These are phyloP conservation scores for Chondrosia reniformis DNA, from an alignment of 37 sponge, comb jelly and placozoan genomes.

Conservation along the genomic window DNA sequence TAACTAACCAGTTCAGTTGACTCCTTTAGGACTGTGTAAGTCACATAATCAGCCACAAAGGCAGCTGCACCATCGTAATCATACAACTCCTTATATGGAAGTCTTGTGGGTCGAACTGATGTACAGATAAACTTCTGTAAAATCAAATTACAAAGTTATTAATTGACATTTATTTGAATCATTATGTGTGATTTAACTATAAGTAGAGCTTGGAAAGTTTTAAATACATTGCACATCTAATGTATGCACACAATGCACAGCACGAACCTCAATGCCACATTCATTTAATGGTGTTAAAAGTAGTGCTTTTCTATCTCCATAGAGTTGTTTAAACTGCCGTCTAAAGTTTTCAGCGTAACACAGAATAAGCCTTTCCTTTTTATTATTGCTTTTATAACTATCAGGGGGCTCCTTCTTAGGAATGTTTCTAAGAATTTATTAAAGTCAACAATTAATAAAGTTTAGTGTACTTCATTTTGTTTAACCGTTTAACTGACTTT, in stretches of 20 bases:
- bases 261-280: conserved; percentile 61
- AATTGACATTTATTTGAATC: neutral
- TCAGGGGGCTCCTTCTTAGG: conserved; percentile 30
- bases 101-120: conserved; percentile 83
- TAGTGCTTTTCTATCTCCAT: conserved; percentile 91
- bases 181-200: too few relatives aligned
- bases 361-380: conserved; percentile 74
- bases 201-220: too few relatives aligned
- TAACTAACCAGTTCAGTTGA: conserved; percentile 72
- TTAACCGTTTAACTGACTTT: neutral
- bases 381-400: conserved; percentile 68
- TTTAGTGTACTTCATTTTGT: neutral
- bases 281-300: conserved; percentile 87
- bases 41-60: conserved; percentile 96
- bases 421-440: neutral
- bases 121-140: conserved; percentile 89
- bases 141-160: neutral
- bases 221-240: neutral
- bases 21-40: conserved; percentile 56
- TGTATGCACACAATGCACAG: neutral
- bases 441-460: neutral
- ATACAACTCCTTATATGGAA: conserved; percentile 89
- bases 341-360: conserved; percentile 86
- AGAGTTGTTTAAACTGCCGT: conserved; percentile 86
- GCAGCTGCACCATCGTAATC: conserved; percentile 80